Evolutionary conservation across 2,113 vertebrate species (phyloP).

Genomic region (Indicator maculatus): DNA sequence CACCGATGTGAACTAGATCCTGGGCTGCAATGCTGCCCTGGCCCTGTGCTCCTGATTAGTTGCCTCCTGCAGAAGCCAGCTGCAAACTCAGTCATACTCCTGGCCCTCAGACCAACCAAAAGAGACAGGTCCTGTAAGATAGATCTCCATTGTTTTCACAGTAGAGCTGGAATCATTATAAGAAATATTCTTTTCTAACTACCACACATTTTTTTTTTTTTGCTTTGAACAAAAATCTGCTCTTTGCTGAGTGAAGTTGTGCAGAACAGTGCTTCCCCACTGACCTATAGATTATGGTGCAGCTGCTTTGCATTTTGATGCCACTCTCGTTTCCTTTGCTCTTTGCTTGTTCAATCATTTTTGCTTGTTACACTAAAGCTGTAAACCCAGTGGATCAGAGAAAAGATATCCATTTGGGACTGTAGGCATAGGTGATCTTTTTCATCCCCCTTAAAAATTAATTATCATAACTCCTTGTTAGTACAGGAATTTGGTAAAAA

Average conservation of each 20-base stretch:
- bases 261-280: accelerated
- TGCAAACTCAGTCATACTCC: not conserved
- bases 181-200: not conserved
- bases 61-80: not conserved
- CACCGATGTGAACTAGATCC: not conserved
- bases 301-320: not conserved
- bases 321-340: not conserved
- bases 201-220: not conserved
- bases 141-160: not conserved
- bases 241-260: constrained; percentile 1
- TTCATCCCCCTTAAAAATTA: constrained; percentile 48
- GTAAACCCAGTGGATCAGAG: not conserved
- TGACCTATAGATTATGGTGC: not conserved
- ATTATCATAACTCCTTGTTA: not conserved
- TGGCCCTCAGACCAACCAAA: not conserved
- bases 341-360: not conserved
- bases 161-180: not conserved
- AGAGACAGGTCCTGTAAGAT: not conserved
- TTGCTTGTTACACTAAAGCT: not conserved
- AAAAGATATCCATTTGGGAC: not conserved
- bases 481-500: not conserved
- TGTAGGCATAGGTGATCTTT: not conserved
- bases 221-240: constrained; percentile 5
- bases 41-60: not conserved
- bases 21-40: not conserved